Evolutionary conservation across 2,797 vertebrate genomes (phyloP).

Genomic region (Sebastes matsubarae): DNA sequence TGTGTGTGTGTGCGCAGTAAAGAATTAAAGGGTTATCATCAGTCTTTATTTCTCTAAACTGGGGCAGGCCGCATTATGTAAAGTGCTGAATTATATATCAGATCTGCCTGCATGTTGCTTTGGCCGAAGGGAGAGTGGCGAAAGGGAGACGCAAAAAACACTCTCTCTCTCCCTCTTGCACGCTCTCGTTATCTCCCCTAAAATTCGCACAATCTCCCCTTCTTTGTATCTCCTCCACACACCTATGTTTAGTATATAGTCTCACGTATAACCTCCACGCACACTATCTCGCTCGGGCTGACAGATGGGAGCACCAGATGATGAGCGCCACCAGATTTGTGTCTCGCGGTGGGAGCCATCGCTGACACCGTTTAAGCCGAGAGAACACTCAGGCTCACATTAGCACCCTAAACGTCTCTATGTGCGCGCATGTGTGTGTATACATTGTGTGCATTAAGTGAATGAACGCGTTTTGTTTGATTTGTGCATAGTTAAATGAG

Average conservation of each 20-base stretch:
- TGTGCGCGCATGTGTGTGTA: background rate
- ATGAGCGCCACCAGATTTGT: slow-evolving; percentile 80
- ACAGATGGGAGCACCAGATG: slow-evolving; percentile 85
- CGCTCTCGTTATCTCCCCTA: background rate
- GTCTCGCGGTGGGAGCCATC: slow-evolving; percentile 73
- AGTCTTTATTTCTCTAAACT: slow-evolving; percentile 73
- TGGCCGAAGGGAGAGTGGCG: slow-evolving; percentile 62
- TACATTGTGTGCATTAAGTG: background rate
- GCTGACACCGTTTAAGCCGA: slow-evolving; percentile 79
- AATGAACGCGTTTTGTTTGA: background rate
- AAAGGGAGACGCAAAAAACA: slow-evolving; percentile 35
- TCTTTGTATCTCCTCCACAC: slow-evolving; percentile 5
- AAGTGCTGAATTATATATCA: slow-evolving; percentile 80
- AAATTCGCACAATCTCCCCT: background rate
- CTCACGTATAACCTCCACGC: background rate
- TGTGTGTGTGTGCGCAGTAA: slow-evolving; percentile 16
- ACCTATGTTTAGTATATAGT: slow-evolving; percentile 18
- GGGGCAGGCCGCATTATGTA: slow-evolving; percentile 77
- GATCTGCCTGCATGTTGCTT: slow-evolving; percentile 56
- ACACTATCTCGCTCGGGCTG: slow-evolving; percentile 43
- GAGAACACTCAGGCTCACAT: slow-evolving; percentile 75
- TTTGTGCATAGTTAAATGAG: background rate
- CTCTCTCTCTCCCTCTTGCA: background rate
- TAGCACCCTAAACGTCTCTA: slow-evolving; percentile 52
- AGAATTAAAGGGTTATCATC: slow-evolving; percentile 71